A percentile compares a stretch with the other conserved stretches of the same genome.
These are phyloP conservation scores for Syrrhaptes paradoxus DNA, from an alignment of 2,113 vertebrate genomes.

Conservation along the genomic window DNA sequence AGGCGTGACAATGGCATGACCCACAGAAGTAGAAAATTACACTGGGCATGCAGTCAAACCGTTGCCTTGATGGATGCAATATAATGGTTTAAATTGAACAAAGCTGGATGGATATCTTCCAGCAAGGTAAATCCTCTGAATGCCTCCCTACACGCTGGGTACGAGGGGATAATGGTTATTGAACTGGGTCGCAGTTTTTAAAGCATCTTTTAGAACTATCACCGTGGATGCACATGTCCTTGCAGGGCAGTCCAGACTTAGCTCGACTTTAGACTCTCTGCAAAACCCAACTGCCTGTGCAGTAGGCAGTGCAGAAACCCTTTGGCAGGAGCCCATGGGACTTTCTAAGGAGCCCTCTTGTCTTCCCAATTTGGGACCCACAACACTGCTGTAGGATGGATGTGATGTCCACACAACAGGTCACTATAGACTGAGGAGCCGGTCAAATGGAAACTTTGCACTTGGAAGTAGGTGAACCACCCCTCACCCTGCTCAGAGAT, in stretches of 20 bases:
- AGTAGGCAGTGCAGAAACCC: not conserved
- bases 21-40: not conserved
- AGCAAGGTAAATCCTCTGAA: not conserved
- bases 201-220: not conserved
- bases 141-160: accelerated
- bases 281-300: not conserved
- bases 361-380: not conserved
- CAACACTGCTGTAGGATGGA: not conserved
- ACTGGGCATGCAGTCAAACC: accelerated
- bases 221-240: not conserved
- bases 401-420: not conserved
- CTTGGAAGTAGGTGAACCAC: not conserved
- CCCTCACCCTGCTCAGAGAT: not conserved
- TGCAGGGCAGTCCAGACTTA: not conserved
- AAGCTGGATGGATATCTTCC: not conserved
- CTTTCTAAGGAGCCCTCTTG: not conserved
- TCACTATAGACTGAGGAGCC: not conserved
- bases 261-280: not conserved
- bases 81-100: not conserved
- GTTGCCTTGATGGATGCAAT: not conserved
- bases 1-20: accelerated
- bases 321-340: not conserved
- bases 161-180: not conserved
- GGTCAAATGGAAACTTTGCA: not conserved
- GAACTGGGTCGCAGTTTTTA: not conserved